phyloP scores from a whole-genome alignment of 1,140 invertebrate species.

The Glossosoma conforme region DNA sequence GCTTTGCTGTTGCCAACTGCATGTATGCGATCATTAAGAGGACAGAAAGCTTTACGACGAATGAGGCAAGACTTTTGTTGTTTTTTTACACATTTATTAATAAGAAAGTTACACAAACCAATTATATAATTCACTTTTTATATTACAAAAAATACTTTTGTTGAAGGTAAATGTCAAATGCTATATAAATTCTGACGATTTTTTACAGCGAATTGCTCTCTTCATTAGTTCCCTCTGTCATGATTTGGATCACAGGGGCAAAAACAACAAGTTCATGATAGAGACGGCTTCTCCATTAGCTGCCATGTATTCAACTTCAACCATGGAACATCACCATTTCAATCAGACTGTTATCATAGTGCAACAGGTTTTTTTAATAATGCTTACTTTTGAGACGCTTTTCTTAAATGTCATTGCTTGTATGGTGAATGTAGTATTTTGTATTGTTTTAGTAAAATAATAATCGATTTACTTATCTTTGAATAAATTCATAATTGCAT shows the following conservation, averaged over 20 bases:
- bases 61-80: slow-evolving; percentile 51
- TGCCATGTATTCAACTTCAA: slow-evolving; percentile 76
- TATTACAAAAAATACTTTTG: too few species aligned
- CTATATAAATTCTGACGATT: too few species aligned
- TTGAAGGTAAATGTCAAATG: too few species aligned
- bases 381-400: too few species aligned
- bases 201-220: slow-evolving; percentile 62
- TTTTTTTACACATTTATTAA: background rate
- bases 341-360: slow-evolving; percentile 82
- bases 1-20: slow-evolving; percentile 78
- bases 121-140: too few species aligned
- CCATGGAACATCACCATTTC: slow-evolving; percentile 84
- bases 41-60: slow-evolving; percentile 50
- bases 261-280: slow-evolving; percentile 80
- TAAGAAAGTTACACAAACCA: background rate
- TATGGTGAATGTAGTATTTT: too few species aligned
- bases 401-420: too few species aligned
- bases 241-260: slow-evolving; percentile 79
- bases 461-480: background rate
- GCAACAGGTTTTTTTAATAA: too few species aligned
- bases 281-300: slow-evolving; percentile 76
- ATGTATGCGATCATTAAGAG: slow-evolving; percentile 74
- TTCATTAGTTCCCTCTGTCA: slow-evolving; percentile 78
- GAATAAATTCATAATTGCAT: too few species aligned
- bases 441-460: slow-evolving; percentile 15